Percentiles rank a stretch among this genome's conserved stretches.
Evolutionary conservation across 2,113 vertebrate genomes (phyloP).

Genomic region (Dicerorhinus sumatrensis): DNA sequence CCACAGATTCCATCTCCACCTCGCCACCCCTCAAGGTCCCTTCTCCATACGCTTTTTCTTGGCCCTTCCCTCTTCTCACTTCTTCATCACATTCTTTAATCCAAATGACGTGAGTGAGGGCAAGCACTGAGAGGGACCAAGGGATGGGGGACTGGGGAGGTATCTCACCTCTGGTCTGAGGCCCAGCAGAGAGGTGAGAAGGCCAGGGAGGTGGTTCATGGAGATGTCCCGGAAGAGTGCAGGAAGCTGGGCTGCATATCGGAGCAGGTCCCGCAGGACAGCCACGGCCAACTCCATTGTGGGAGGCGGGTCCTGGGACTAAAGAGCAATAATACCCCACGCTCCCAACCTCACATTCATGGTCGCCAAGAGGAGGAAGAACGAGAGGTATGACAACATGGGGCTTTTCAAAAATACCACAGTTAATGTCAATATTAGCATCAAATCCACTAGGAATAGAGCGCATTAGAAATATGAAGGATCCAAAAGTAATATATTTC

Average conservation of each 20-base stretch:
- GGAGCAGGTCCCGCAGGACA: conserved; percentile 91
- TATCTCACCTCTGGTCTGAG: conserved; percentile 92
- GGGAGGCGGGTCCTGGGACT: conserved; percentile 93
- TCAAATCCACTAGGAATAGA: background rate
- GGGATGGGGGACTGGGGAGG: rapidly evolving
- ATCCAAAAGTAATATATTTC: background rate
- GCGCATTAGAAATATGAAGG: background rate
- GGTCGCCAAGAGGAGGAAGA: background rate
- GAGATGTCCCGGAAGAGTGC: conserved; percentile 92
- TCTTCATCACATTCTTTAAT: background rate
- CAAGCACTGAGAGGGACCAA: background rate
- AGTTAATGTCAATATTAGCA: background rate
- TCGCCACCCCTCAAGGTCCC: background rate
- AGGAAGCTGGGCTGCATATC: conserved; percentile 91
- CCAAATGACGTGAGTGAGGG: background rate
- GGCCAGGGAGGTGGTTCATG: conserved; percentile 92
- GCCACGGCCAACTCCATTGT: conserved; percentile 91
- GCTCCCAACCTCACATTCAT: background rate
- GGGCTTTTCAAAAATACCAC: background rate
- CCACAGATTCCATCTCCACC: too few relatives aligned
- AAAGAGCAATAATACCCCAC: background rate
- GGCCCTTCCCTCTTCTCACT: background rate
- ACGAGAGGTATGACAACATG: background rate
- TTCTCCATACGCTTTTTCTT: background rate
- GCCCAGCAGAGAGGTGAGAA: conserved; percentile 93